These are phyloP conservation scores for Danio aesculapii DNA, from an alignment of 2,797 vertebrate genomes.

Conservation along the genomic window DNA sequence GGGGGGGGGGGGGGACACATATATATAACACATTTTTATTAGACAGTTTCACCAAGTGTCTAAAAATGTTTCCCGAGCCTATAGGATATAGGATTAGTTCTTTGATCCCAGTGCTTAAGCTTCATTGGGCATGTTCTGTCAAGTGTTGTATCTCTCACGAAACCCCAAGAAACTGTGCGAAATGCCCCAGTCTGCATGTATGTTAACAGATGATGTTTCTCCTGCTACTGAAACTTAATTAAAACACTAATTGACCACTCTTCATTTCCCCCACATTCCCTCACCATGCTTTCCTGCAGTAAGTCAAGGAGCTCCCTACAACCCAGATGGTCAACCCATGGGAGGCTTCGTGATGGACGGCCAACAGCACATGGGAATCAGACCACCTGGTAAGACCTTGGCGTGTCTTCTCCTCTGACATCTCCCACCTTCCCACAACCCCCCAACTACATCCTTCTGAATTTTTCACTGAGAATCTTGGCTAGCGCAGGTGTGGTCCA, in stretches of 20 bases:
- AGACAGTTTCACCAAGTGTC: background rate
- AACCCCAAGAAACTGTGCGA: constrained; percentile 50
- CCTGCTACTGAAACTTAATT: constrained; percentile 81
- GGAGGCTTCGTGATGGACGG: constrained; percentile 99
- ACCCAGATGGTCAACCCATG: constrained; percentile 98
- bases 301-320: constrained; percentile 99
- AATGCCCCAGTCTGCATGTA: constrained; percentile 68
- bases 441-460: constrained; percentile 49
- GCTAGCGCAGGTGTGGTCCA: constrained; percentile 81
- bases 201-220: constrained; percentile 78
- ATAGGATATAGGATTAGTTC: constrained; percentile 3
- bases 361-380: constrained; percentile 99
- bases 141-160: constrained; percentile 38
- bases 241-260: constrained; percentile 84
- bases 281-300: constrained; percentile 84
- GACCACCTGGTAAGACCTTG: constrained; percentile 94
- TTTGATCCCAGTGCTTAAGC: constrained; percentile 31
- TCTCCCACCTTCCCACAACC: constrained; percentile 51
- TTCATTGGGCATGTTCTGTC: constrained; percentile 42
- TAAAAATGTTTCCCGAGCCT: constrained; percentile 7
- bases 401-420: constrained; percentile 57
- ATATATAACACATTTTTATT: background rate
- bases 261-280: constrained; percentile 67
- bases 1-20: too few relatives aligned
- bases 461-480: constrained; percentile 5